These are phyloP conservation scores for human (Homo sapiens) DNA, from an alignment of 2,113 vertebrate genomes.

Conservation along the genomic window GRCh38 chr4:182809001-182809500, in stretches of 20 bases:
- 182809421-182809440: neutral
- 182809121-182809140: neutral
- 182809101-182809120: neutral
- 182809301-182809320: neutral
- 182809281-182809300: neutral
- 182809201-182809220: no score
- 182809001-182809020: no score
- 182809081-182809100: neutral
- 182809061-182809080: neutral
- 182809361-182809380: accelerated
- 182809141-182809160: accelerated
- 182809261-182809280: neutral
- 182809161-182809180: no score
- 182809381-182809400: neutral
- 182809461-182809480: neutral
- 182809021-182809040: neutral
- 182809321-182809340: neutral
- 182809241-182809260: neutral
- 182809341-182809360: neutral
- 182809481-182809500: accelerated
- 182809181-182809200: neutral
- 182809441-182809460: accelerated
- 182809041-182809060: neutral
- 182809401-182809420: accelerated
- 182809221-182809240: neutral